These are phyloP conservation scores for Coenonympha glycerion DNA, from an alignment of 2,888 invertebrate genomes.

Conservation along the genomic window DNA sequence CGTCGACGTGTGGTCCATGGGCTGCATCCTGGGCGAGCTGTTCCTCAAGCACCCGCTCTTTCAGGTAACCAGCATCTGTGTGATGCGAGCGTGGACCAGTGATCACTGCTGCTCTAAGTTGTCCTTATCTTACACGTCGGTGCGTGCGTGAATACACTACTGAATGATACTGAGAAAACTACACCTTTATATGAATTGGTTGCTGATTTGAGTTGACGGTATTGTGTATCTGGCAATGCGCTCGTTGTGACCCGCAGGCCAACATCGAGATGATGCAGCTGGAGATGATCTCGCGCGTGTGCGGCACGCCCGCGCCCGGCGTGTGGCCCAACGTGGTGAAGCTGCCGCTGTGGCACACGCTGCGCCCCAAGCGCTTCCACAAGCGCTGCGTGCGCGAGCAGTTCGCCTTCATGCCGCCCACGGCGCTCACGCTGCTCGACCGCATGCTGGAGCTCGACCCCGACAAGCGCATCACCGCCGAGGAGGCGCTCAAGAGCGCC, in stretches of 20 bases:
- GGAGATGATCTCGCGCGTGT: slow-evolving; percentile 93
- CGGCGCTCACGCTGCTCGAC: slow-evolving; percentile 93
- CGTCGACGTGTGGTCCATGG: slow-evolving; percentile 99
- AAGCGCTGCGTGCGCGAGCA: slow-evolving; percentile 92
- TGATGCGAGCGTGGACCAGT: too few relatives aligned
- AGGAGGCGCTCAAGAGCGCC: slow-evolving; percentile 91
- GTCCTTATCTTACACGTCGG: too few relatives aligned
- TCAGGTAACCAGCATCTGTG: slow-evolving; percentile 81
- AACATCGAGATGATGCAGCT: slow-evolving; percentile 94
- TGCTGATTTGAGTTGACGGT: too few relatives aligned
- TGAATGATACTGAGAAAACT: too few relatives aligned
- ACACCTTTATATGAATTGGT: too few relatives aligned
- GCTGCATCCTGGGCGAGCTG: slow-evolving; percentile 98
- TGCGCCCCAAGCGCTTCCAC: slow-evolving; percentile 93
- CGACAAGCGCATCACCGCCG: slow-evolving; percentile 92
- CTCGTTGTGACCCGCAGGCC: too few relatives aligned
- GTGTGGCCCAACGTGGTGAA: slow-evolving; percentile 98
- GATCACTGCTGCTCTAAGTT: too few relatives aligned
- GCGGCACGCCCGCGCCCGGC: slow-evolving; percentile 96
- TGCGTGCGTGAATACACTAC: too few relatives aligned
- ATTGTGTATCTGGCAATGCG: too few relatives aligned
- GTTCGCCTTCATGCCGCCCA: slow-evolving; percentile 92
- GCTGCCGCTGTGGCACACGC: slow-evolving; percentile 92
- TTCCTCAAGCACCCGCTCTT: slow-evolving; percentile 97
- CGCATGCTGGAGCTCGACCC: slow-evolving; percentile 98